phyloP scores from a whole-genome alignment of 2,113 vertebrate genomes.

The Arvicanthis niloticus region DNA sequence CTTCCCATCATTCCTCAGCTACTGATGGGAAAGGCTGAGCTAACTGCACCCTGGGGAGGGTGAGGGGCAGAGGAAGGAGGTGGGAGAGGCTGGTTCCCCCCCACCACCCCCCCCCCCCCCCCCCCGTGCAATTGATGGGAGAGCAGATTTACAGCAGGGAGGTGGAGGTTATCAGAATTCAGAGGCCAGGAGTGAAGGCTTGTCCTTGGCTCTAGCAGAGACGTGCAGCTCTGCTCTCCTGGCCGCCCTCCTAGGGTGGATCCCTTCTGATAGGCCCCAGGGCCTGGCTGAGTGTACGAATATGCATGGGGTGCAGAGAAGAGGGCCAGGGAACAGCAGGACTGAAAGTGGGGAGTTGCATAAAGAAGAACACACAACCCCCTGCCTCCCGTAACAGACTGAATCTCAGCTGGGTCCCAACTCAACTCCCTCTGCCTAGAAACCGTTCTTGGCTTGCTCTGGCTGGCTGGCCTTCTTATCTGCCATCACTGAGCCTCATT shows the following conservation, averaged over 20 bases:
- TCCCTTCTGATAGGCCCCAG: background rate
- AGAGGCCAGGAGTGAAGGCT: background rate
- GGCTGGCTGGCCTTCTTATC: background rate
- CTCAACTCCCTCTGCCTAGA: background rate
- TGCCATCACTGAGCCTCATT: background rate
- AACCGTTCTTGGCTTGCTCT: background rate
- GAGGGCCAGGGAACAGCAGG: background rate
- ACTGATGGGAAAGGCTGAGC: conserved; percentile 82
- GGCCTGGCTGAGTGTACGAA: background rate
- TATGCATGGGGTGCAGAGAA: background rate
- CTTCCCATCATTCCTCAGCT: conserved; percentile 78
- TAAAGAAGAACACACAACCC: background rate
- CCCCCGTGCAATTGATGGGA: background rate
- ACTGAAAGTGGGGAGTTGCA: background rate
- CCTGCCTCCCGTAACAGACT: background rate
- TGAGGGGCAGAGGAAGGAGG: conserved; percentile 40
- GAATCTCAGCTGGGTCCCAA: background rate
- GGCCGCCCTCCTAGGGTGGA: too few species aligned
- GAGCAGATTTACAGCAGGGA: background rate
- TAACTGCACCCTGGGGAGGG: conserved; percentile 72
- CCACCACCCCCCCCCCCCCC: too few species aligned
- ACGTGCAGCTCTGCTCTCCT: background rate
- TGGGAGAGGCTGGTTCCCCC: conserved; percentile 51
- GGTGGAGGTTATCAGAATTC: background rate
- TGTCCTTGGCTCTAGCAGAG: background rate